Percentiles rank a stretch among this genome's conserved stretches.
These are phyloP conservation scores for Drosophila mulleri DNA, from an alignment of 2,888 invertebrate species.

Conservation along the genomic window DNA sequence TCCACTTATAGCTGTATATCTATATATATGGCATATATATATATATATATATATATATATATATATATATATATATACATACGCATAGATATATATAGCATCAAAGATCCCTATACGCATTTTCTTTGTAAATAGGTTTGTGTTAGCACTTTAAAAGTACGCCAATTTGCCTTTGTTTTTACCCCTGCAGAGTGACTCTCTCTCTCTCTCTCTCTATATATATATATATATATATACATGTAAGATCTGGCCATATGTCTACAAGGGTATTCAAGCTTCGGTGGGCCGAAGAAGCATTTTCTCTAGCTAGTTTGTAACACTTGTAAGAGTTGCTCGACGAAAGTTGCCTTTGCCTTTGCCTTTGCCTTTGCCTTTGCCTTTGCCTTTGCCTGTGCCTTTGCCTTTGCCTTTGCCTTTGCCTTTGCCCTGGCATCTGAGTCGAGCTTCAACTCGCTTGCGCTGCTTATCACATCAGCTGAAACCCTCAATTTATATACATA, in stretches of 20 bases:
- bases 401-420: background rate
- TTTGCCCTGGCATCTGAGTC: background rate
- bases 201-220: background rate
- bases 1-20: slow-evolving; percentile 7
- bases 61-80: slow-evolving; percentile 9
- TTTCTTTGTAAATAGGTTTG: slow-evolving; percentile 41
- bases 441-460: slow-evolving; percentile 10
- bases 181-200: slow-evolving; percentile 1
- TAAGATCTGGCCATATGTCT: background rate
- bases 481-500: slow-evolving; percentile 29
- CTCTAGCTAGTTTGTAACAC: slow-evolving; percentile 6
- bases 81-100: slow-evolving; percentile 9
- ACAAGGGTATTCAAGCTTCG: slow-evolving; percentile 10
- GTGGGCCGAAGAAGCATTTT: slow-evolving; percentile 6
- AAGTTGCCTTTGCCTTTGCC: background rate
- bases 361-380: background rate
- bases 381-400: background rate
- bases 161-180: background rate
- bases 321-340: slow-evolving; percentile 10
- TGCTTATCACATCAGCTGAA: slow-evolving; percentile 58
- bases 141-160: slow-evolving; percentile 7
- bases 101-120: slow-evolving; percentile 18
- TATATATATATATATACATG: background rate
- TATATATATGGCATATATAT: slow-evolving; percentile 2
- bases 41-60: background rate